A percentile compares a stretch with the other conserved stretches of the same genome.
These are phyloP conservation scores for Oxytorus armatus DNA, from an alignment of 2,888 invertebrate genomes.

Conservation along the genomic window DNA sequence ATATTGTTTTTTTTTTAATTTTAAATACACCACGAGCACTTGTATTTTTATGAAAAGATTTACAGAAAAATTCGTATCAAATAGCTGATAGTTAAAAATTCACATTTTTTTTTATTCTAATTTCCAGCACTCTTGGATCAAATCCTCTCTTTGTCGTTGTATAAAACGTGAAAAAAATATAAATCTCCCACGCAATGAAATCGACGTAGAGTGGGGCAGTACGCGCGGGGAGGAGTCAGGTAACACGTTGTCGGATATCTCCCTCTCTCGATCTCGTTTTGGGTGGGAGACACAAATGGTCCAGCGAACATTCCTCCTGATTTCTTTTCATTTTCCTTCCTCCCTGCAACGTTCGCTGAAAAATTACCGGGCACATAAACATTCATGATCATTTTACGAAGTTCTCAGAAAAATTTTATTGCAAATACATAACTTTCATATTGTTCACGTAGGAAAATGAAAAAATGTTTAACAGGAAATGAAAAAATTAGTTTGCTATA, in stretches of 20 bases:
- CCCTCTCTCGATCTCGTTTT: conserved; percentile 56
- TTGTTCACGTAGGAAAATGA: neutral
- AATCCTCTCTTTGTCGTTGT: neutral
- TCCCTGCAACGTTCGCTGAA: conserved; percentile 7
- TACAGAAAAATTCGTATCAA: too few relatives aligned
- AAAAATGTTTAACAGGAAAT: neutral
- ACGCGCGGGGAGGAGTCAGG: conserved; percentile 78
- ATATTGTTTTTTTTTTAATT: too few relatives aligned
- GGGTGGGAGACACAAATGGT: conserved; percentile 72
- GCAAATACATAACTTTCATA: neutral
- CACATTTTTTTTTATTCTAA: neutral
- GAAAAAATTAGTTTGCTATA: neutral
- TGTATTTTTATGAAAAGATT: too few relatives aligned
- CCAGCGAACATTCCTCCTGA: conserved; percentile 5
- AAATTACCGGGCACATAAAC: conserved; percentile 9
- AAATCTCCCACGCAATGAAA: conserved; percentile 34
- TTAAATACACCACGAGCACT: too few relatives aligned
- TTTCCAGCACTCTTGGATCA: neutral
- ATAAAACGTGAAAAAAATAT: conserved; percentile 28
- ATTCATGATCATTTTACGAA: neutral
- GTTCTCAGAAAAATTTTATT: conserved; percentile 24
- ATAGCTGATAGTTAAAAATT: too few relatives aligned
- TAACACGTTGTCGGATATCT: conserved; percentile 64
- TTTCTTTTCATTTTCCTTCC: conserved; percentile 6
- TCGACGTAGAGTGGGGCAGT: conserved; percentile 67